These are phyloP conservation scores for Falco biarmicus DNA, from an alignment of 2,797 vertebrate species.

Conservation along the genomic window DNA sequence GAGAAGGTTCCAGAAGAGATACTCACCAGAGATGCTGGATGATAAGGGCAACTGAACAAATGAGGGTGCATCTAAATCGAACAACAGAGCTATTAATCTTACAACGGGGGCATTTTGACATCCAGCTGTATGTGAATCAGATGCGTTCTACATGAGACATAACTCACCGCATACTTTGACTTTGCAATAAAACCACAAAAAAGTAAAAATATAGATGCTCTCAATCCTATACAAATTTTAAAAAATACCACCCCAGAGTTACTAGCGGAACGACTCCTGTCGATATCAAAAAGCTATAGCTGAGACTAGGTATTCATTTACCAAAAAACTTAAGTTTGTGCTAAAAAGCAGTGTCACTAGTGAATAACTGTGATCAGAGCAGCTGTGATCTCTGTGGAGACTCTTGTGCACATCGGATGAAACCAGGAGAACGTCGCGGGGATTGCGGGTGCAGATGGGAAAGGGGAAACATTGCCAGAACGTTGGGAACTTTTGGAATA, in stretches of 20 bases:
- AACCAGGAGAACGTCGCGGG: rapidly evolving
- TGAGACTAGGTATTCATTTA: neutral
- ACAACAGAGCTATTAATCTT: neutral
- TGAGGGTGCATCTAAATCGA: neutral
- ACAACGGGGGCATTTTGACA: neutral
- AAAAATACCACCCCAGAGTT: neutral
- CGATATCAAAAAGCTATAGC: neutral
- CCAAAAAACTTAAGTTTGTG: neutral
- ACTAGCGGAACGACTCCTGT: neutral
- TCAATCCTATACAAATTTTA: neutral
- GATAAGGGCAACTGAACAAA: neutral
- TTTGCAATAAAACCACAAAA: neutral
- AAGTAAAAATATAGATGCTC: neutral
- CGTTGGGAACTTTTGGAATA: neutral
- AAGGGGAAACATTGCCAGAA: neutral
- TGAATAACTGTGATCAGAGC: neutral
- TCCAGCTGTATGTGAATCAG: neutral
- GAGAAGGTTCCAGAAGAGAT: neutral
- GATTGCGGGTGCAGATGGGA: neutral
- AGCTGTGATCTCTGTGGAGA: rapidly evolving
- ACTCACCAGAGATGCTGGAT: neutral
- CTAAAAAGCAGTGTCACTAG: neutral
- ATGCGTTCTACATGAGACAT: neutral
- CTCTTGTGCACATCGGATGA: neutral
- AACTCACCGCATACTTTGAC: neutral